Evolutionary conservation across 2,113 vertebrate species (phyloP).

Genomic region (Tretioscincus oriximinensis): DNA sequence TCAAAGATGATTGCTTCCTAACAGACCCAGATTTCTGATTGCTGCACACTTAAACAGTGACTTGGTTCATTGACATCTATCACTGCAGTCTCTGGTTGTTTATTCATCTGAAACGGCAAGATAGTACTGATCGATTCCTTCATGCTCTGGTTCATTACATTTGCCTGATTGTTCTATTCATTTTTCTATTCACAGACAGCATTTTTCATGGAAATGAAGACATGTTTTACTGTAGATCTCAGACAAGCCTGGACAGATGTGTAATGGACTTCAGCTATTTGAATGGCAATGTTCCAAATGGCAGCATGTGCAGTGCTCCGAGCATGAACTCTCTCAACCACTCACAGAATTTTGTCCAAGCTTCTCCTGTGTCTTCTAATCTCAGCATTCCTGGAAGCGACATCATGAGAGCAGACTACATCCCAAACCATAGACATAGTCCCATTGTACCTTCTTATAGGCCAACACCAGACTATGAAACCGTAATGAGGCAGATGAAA

Average conservation of each 20-base stretch:
- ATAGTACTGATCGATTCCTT: not conserved
- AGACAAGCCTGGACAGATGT: constrained; percentile 89
- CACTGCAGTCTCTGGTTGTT: not conserved
- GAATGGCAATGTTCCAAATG: constrained; percentile 89
- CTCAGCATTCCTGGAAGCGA: constrained; percentile 92
- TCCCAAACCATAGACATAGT: constrained; percentile 93
- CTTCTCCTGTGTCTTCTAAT: constrained; percentile 92
- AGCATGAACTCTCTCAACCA: constrained; percentile 92
- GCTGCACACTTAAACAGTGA: not conserved
- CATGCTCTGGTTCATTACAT: not conserved
- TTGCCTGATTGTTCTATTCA: not conserved
- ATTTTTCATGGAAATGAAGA: constrained; percentile 94
- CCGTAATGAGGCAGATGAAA: constrained; percentile 93
- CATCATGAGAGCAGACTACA: constrained; percentile 90
- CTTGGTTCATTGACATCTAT: not conserved
- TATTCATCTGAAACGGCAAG: constrained; percentile 6
- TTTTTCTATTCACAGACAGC: constrained; percentile 79
- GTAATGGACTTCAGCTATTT: constrained; percentile 80
- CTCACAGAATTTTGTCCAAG: constrained; percentile 88
- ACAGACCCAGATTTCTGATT: not conserved
- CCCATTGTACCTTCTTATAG: constrained; percentile 94
- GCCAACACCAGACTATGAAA: constrained; percentile 94
- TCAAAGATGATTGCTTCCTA: not conserved
- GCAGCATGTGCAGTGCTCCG: constrained; percentile 92
- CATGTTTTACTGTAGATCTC: constrained; percentile 86